Conservation (phyloP, 2,797 vertebrate genomes). For the Sebastolobus altivelis region DNA sequence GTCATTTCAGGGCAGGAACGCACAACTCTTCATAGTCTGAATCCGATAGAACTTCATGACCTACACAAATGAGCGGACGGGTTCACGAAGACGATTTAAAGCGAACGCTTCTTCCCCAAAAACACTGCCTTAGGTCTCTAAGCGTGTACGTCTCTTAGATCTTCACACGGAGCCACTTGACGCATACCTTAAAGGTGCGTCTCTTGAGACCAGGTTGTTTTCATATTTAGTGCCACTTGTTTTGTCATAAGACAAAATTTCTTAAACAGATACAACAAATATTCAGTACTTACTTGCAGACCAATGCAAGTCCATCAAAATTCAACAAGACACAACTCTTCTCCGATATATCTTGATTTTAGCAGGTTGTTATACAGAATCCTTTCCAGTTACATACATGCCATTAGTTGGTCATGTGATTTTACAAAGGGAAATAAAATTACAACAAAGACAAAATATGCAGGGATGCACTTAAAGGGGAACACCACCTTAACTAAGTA, state of each 20-base stretch:
- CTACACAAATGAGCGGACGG: conserved; percentile 24
- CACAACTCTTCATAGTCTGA: conserved; percentile 4
- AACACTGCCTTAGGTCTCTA: conserved; percentile 3
- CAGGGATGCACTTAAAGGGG: neutral
- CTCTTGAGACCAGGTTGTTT: neutral
- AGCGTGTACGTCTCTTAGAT: conserved; percentile 20
- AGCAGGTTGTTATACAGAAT: neutral
- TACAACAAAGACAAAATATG: neutral
- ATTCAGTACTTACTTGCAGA: neutral
- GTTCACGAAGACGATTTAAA: conserved; percentile 15
- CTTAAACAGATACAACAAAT: neutral
- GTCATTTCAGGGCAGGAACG: conserved; percentile 22
- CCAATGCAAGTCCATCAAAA: neutral
- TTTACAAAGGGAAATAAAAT: neutral
- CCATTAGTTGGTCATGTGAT: neutral
- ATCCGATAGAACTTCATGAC: conserved; percentile 33
- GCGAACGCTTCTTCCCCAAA: neutral
- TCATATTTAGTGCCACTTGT: neutral
- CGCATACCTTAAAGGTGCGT: neutral
- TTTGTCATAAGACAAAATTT: neutral
- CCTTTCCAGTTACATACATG: neutral
- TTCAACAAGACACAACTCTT: neutral
- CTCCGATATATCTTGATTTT: neutral
- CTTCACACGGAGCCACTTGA: conserved; percentile 22
- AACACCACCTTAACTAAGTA: too few relatives aligned